Percentiles rank a stretch among this genome's conserved stretches.
Conservation (phyloP, 2,888 invertebrate genomes). For the Apantesis nais region DNA sequence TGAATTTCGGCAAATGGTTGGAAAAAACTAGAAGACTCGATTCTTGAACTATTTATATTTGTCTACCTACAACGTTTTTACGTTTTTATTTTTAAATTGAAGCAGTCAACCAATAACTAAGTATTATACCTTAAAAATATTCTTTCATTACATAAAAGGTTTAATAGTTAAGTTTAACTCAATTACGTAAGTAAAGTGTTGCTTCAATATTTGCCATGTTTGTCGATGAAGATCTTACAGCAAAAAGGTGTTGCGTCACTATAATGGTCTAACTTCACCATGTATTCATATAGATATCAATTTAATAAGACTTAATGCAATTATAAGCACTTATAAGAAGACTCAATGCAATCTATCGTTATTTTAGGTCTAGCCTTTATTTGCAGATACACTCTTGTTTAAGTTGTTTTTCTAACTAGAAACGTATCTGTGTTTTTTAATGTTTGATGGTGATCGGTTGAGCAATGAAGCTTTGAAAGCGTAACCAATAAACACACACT, state of each 20-base stretch:
- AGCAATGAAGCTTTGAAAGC: neutral
- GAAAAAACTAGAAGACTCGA: too few species aligned
- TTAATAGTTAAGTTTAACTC: neutral
- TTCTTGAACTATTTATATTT: too few species aligned
- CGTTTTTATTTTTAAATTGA: too few species aligned
- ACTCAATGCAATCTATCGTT: neutral
- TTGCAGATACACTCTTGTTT: neutral
- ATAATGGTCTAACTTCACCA: neutral
- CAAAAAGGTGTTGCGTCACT: neutral
- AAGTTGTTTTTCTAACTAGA: neutral
- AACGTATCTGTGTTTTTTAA: neutral
- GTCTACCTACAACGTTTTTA: too few species aligned
- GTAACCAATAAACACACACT: neutral
- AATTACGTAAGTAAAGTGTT: neutral
- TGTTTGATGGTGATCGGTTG: neutral
- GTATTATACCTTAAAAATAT: neutral
- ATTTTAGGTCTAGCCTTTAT: neutral
- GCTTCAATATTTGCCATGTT: neutral
- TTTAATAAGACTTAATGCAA: neutral
- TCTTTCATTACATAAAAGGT: neutral
- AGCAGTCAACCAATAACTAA: too few species aligned
- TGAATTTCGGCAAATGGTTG: too few species aligned
- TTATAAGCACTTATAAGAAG: too few species aligned
- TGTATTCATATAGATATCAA: neutral
- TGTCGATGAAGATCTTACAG: neutral